Evolutionary conservation across 2,888 invertebrate species (phyloP).

Genomic region (Hydrotaea diabolus): DNA sequence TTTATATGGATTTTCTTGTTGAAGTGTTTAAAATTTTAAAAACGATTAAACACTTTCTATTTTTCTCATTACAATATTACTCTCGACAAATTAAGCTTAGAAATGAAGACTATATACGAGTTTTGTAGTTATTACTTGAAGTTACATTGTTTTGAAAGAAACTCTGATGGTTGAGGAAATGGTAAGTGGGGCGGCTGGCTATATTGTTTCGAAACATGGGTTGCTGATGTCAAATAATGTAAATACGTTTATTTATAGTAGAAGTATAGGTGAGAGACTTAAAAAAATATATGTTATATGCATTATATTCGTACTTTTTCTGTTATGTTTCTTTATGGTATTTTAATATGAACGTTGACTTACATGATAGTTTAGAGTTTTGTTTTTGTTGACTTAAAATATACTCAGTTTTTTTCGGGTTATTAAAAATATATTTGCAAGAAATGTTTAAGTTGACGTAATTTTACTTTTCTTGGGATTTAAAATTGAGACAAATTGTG

Average conservation of each 20-base stretch:
- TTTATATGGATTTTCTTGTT: constrained; percentile 30
- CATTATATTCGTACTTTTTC: constrained; percentile 15
- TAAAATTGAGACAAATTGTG: constrained; percentile 22
- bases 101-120: neutral
- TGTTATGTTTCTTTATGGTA: neutral
- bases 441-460: constrained; percentile 31
- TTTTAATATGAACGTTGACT: constrained; percentile 30
- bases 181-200: neutral
- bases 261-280: constrained; percentile 46
- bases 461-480: neutral
- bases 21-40: constrained; percentile 34
- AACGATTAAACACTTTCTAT: constrained; percentile 10
- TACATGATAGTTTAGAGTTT: constrained; percentile 20
- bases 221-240: constrained; percentile 39
- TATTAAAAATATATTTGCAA: constrained; percentile 41
- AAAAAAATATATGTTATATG: constrained; percentile 57
- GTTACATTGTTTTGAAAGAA: neutral
- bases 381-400: constrained; percentile 16
- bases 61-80: neutral
- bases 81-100: constrained; percentile 7
- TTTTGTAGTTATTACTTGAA: neutral
- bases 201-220: neutral
- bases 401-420: constrained; percentile 4
- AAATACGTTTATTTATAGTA: constrained; percentile 43
- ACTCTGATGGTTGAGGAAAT: constrained; percentile 3